Conservation (phyloP, 2,888 invertebrate genomes). For the Hecatera dysodea region DNA sequence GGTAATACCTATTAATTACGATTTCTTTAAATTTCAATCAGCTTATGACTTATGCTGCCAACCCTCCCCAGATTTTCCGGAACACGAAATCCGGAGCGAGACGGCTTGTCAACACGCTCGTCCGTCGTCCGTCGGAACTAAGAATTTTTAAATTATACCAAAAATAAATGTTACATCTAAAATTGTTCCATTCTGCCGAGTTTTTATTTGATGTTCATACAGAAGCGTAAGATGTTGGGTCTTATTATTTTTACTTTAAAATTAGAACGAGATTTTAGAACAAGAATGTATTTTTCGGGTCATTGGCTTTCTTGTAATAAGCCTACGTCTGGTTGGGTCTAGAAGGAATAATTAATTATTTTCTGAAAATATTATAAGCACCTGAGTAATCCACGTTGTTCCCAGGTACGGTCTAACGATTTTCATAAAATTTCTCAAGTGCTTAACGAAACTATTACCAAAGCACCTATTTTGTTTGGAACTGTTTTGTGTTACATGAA, state of each 20-base stretch:
- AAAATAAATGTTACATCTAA: slow-evolving; percentile 63
- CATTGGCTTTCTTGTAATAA: slow-evolving; percentile 6
- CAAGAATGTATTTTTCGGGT: slow-evolving; percentile 10
- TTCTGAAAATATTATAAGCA: slow-evolving; percentile 12
- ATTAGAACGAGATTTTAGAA: background rate
- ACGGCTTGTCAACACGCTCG: slow-evolving; percentile 67
- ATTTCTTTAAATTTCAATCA: background rate
- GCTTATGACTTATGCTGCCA: slow-evolving; percentile 46
- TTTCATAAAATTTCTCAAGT: slow-evolving; percentile 17
- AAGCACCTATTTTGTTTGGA: slow-evolving; percentile 9
- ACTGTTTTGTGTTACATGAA: slow-evolving; percentile 17
- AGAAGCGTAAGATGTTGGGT: background rate
- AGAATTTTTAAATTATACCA: slow-evolving; percentile 67
- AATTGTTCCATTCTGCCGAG: slow-evolving; percentile 52
- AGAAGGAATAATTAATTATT: slow-evolving; percentile 25
- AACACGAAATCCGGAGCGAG: slow-evolving; percentile 66
- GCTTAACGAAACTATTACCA: slow-evolving; percentile 26
- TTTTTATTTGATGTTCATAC: slow-evolving; percentile 35
- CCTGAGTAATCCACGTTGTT: background rate
- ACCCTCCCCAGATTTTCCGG: slow-evolving; percentile 63
- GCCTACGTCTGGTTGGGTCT: slow-evolving; percentile 1
- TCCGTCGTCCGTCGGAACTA: slow-evolving; percentile 56
- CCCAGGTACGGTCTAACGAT: background rate
- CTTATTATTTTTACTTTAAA: slow-evolving; percentile 19
- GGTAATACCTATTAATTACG: too few relatives aligned